Evolutionary conservation across 2,888 invertebrate genomes (phyloP).

Genomic region (Leptinotarsa haldemani): DNA sequence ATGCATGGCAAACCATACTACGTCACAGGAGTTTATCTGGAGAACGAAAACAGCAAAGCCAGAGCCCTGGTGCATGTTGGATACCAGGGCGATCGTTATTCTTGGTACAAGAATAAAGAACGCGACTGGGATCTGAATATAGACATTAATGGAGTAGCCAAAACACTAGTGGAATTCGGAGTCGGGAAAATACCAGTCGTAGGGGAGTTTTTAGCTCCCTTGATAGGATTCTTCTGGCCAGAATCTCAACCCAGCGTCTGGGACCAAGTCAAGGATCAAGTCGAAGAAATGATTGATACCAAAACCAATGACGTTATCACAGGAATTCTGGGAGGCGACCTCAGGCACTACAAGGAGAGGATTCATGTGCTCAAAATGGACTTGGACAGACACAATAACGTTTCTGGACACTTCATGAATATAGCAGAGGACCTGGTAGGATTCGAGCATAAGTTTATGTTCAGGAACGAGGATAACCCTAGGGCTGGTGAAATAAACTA

Average conservation of each 20-base stretch:
- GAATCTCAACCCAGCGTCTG: slow-evolving; percentile 1
- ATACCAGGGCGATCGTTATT: neutral
- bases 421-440: slow-evolving; percentile 9
- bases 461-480: neutral
- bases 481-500: neutral
- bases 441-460: neutral
- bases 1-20: neutral
- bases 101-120: neutral
- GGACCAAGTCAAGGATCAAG: slow-evolving; percentile 15
- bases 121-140: neutral
- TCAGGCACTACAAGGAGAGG: neutral
- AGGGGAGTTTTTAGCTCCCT: neutral
- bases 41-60: neutral
- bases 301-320: slow-evolving; percentile 10
- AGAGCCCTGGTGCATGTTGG: neutral
- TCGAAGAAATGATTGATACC: neutral
- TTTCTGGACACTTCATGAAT: slow-evolving; percentile 8
- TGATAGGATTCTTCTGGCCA: slow-evolving; percentile 16
- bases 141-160: neutral
- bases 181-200: slow-evolving; percentile 17
- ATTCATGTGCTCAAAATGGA: neutral
- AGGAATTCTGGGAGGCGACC: slow-evolving; percentile 4
- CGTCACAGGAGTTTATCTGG: neutral
- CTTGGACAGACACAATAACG: neutral
- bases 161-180: neutral